Percentiles rank a stretch among this genome's conserved stretches.
Conservation (phyloP, 1,140 invertebrate genomes). For the Manduca sexta region DNA sequence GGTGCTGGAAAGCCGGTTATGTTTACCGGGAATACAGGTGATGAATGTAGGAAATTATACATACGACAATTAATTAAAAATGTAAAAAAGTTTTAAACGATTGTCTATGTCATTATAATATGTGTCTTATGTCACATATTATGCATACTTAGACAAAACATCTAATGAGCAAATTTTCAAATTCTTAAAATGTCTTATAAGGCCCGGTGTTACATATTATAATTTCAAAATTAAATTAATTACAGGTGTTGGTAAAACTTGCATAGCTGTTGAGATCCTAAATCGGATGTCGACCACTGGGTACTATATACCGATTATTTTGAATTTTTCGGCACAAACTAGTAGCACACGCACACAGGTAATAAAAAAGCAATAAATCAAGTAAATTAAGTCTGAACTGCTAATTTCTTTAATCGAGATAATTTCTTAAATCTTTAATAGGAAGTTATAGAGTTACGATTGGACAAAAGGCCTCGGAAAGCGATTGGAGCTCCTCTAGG, state of each 20-base stretch:
- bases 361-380: background rate
- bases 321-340: conserved; percentile 93
- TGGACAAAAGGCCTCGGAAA: conserved; percentile 88
- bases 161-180: too few species aligned
- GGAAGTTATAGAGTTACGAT: conserved; percentile 84
- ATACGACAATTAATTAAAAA: too few species aligned
- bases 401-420: conserved; percentile 7
- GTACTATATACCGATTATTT: conserved; percentile 80
- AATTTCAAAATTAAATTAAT: too few species aligned
- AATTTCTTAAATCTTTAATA: too few species aligned
- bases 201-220: too few species aligned
- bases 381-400: background rate
- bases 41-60: background rate
- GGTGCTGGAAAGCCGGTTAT: conserved; percentile 81
- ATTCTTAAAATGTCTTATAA: too few species aligned
- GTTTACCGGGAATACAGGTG: conserved; percentile 84
- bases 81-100: too few species aligned
- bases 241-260: conserved; percentile 89
- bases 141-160: too few species aligned
- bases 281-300: conserved; percentile 76
- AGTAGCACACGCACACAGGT: conserved; percentile 82
- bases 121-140: too few species aligned
- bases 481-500: conserved; percentile 88
- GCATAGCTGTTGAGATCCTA: conserved; percentile 84
- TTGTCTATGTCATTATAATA: too few species aligned